phyloP scores from a whole-genome alignment of 2,113 vertebrate species.

The Aythya baeri region DNA sequence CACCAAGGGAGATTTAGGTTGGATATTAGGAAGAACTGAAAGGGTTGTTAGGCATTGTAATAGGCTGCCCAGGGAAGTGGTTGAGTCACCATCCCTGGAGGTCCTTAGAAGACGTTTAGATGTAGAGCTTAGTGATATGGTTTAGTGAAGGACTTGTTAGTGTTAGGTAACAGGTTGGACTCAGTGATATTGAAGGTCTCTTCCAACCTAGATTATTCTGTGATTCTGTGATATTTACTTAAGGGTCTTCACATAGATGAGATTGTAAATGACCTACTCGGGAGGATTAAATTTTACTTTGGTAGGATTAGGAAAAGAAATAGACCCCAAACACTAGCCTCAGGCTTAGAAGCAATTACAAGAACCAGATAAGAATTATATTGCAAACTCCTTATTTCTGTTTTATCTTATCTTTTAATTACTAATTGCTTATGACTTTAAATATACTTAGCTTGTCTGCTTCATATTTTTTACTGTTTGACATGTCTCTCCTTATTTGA shows the following conservation, averaged over 20 bases:
- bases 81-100: no score
- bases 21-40: no score
- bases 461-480: conserved; percentile 22
- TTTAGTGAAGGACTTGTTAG: no score
- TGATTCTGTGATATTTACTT: background rate
- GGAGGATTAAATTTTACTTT: conserved; percentile 15
- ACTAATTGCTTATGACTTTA: conserved; percentile 27
- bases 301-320: background rate
- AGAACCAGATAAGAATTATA: background rate
- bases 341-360: background rate
- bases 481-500: background rate
- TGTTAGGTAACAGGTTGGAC: no score
- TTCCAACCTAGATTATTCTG: no score
- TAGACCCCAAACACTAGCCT: background rate
- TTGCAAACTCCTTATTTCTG: background rate
- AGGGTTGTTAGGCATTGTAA: no score
- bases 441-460: background rate
- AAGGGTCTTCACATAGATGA: background rate
- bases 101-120: no score
- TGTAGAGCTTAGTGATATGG: no score
- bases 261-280: background rate
- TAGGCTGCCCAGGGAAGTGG: no score
- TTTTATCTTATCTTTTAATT: conserved; percentile 2
- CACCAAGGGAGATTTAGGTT: no score
- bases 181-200: no score